A percentile compares a stretch with the other conserved stretches of the same genome.
Conservation (phyloP, 2,113 vertebrate species). For the Serilophus lunatus region DNA sequence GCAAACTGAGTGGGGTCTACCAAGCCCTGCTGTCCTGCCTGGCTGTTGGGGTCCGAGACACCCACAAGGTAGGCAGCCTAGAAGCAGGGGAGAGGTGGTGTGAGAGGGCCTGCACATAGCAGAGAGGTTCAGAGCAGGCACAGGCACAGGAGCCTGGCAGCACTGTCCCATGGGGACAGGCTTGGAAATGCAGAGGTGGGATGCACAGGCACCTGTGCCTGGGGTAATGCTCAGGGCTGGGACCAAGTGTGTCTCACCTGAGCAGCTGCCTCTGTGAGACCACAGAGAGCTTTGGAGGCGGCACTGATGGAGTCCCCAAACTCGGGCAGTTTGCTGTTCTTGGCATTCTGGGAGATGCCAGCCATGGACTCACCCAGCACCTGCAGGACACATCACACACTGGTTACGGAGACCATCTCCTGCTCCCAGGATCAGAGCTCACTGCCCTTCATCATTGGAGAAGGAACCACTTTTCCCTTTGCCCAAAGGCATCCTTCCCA, state of each 20-base stretch:
- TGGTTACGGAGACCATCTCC: not conserved
- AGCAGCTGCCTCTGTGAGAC: slow-evolving; percentile 92
- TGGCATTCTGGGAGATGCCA: slow-evolving; percentile 96
- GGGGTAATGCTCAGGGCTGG: not conserved
- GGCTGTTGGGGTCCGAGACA: slow-evolving; percentile 92
- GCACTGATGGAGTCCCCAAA: slow-evolving; percentile 91
- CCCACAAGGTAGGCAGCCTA: slow-evolving; percentile 94
- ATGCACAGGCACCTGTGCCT: not conserved
- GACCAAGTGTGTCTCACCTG: slow-evolving; percentile 74
- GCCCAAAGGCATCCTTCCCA: not conserved
- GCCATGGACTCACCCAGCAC: slow-evolving; percentile 96
- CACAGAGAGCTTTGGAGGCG: slow-evolving; percentile 94
- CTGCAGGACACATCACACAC: slow-evolving; percentile 50
- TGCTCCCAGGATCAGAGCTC: not conserved
- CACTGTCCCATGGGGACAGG: not conserved
- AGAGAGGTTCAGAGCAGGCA: not conserved
- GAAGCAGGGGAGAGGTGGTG: not conserved
- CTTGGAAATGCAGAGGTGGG: not conserved
- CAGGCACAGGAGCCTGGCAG: rapidly evolving
- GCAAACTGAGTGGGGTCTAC: slow-evolving; percentile 97
- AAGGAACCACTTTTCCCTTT: not conserved
- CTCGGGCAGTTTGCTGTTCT: slow-evolving; percentile 92
- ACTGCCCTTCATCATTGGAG: not conserved
- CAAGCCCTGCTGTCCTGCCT: slow-evolving; percentile 91
- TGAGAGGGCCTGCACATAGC: not conserved